These are phyloP conservation scores for Condylura cristata DNA, from an alignment of 2,113 vertebrate genomes.

Conservation along the genomic window DNA sequence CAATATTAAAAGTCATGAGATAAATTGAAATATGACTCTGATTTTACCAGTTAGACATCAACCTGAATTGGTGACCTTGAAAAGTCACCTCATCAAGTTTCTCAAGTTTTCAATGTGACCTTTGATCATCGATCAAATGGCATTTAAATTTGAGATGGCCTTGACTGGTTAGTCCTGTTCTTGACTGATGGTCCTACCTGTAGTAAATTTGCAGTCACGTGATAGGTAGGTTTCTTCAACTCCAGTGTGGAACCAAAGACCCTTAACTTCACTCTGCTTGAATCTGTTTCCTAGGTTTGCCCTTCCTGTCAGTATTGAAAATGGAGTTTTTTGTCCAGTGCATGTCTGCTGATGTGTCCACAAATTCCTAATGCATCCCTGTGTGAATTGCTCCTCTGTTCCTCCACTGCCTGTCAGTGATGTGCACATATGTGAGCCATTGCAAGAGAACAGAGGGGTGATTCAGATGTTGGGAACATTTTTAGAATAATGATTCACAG, in stretches of 20 bases:
- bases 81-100: slow-evolving; percentile 15
- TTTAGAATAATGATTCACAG: slow-evolving; percentile 81
- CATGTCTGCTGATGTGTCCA: slow-evolving; percentile 42
- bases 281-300: not conserved
- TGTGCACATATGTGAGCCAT: slow-evolving; percentile 83
- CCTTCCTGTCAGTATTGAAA: slow-evolving; percentile 37
- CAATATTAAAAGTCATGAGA: not conserved
- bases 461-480: slow-evolving; percentile 85
- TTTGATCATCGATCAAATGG: slow-evolving; percentile 19
- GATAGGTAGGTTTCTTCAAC: not conserved
- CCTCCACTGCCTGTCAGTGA: slow-evolving; percentile 70
- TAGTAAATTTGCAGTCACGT: not conserved
- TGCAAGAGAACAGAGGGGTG: slow-evolving; percentile 84
- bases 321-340: slow-evolving; percentile 31
- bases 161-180: slow-evolving; percentile 38
- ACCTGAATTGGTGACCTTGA: not conserved
- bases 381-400: slow-evolving; percentile 83
- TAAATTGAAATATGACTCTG: not conserved
- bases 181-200: not conserved
- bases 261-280: not conserved
- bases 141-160: not conserved
- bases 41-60: not conserved
- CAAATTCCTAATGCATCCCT: slow-evolving; percentile 77
- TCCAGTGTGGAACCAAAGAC: not conserved
- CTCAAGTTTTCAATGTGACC: slow-evolving; percentile 3